Evolutionary conservation across 2,113 vertebrate species (phyloP), one percentile per base, ranked within the genome.

Genomic region (Benitochromis conjunctus): DNA sequence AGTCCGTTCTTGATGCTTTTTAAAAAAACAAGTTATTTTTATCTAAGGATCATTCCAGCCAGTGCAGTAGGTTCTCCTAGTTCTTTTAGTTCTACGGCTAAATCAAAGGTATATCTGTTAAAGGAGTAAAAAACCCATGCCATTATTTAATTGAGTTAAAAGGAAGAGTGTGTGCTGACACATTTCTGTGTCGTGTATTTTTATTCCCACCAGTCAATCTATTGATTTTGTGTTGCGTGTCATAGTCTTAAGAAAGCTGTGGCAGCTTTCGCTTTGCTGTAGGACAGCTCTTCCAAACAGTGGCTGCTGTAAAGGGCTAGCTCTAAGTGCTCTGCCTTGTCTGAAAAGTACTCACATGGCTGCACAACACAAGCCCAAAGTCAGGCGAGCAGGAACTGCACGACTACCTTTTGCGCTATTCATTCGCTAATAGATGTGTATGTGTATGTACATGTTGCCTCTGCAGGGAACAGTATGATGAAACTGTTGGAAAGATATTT

Each of bases 291-390:
- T 54, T 84, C 82, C 82, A 55, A 13, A 13, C 5, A 24, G 84
- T 29, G 55, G 18, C 82, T 11, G 16, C 41, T 82, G n/a, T 74
- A 60, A 80, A 74, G 11, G 80, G 14, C 81, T 84, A 3, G 5
- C 71, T 79, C 77, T 81, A n/a, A 89, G 89, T 79, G 51, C 89
- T 87, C 31, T 56, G 82, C 80, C 54, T 88, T 80, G 76, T 90
- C 62, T 91, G 54, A 86, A 31, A 89, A 83, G 74, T 83, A 69
- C 84, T 85, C 88, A 89, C 86, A 80, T 91, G 88, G 86, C 79
- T 91, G 86, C 88, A 89, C 91, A 89, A 80, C 60, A 76, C 82
- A 54, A 48, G 69, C 77, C 69, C 51, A 82, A 85, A 87, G 83
- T 88, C 76, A 92, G 89, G 82, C 69, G 16, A 83, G 87, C 19